Evolutionary conservation across 2,113 vertebrate species (phyloP).

Genomic region (Cygnus atratus): DNA sequence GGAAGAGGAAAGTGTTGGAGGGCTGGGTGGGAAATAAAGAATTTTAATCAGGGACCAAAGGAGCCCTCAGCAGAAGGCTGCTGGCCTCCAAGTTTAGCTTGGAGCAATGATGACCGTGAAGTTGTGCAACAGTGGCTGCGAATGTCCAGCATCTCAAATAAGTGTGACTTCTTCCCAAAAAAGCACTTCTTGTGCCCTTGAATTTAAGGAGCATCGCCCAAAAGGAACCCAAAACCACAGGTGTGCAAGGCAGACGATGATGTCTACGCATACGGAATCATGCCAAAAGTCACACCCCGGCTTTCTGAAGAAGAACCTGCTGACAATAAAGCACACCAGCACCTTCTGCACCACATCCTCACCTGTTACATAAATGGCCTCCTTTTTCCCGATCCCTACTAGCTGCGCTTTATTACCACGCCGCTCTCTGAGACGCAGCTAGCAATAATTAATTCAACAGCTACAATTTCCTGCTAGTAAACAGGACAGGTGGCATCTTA

Average conservation of each 20-base stretch:
- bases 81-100: background rate
- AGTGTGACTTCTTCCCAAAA: accelerated
- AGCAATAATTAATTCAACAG: background rate
- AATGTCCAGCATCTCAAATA: background rate
- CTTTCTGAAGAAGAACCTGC: background rate
- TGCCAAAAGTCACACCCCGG: background rate
- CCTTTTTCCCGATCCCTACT: background rate
- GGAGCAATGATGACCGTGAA: too few relatives aligned
- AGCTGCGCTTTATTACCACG: background rate
- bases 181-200: background rate
- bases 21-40: background rate
- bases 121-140: accelerated
- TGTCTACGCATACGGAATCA: accelerated
- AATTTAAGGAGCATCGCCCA: background rate
- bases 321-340: accelerated
- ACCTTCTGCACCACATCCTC: accelerated
- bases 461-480: background rate
- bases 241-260: background rate
- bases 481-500: background rate
- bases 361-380: background rate
- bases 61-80: background rate
- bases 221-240: background rate
- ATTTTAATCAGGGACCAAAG: accelerated
- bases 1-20: background rate
- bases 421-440: background rate